Conservation (phyloP, 1,140 invertebrate species). For the Rhyacophila brunnea region DNA sequence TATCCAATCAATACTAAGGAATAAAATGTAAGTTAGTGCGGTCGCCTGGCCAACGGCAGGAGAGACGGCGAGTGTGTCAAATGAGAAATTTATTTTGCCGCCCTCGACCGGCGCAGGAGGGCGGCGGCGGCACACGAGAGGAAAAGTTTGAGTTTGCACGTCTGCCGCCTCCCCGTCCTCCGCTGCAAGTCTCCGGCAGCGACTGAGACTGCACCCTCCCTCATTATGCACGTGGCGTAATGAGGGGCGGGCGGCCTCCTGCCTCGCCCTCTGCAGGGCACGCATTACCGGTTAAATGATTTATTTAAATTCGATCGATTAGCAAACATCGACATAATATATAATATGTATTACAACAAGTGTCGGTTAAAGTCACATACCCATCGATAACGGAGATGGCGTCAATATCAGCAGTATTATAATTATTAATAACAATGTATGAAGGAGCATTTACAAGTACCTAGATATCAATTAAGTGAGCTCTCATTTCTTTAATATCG, state of each 20-base stretch:
- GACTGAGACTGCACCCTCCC: not conserved
- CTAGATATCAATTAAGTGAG: no score
- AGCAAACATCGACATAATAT: no score
- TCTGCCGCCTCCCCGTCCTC: not conserved
- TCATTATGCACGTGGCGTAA: conserved; percentile 24
- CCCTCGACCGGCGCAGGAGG: not conserved
- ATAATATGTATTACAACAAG: no score
- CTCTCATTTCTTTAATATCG: no score
- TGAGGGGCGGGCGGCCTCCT: conserved; percentile 7
- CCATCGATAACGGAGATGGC: no score
- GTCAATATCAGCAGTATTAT: no score
- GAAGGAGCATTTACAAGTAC: no score
- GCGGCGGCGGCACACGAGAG: conserved; percentile 6
- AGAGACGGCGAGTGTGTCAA: not conserved
- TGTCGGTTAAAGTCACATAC: no score
- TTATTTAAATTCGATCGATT: no score
- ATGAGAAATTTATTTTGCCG: not conserved
- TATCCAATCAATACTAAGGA: no score
- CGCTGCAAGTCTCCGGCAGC: not conserved
- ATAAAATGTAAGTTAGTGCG: not conserved
- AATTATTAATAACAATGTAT: no score
- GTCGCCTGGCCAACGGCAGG: not conserved
- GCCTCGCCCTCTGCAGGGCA: conserved; percentile 4
- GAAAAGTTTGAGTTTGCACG: conserved; percentile 14
- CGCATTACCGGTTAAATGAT: no score